These are phyloP conservation scores for Meganola albula DNA, from an alignment of 2,888 invertebrate genomes.

Conservation along the genomic window DNA sequence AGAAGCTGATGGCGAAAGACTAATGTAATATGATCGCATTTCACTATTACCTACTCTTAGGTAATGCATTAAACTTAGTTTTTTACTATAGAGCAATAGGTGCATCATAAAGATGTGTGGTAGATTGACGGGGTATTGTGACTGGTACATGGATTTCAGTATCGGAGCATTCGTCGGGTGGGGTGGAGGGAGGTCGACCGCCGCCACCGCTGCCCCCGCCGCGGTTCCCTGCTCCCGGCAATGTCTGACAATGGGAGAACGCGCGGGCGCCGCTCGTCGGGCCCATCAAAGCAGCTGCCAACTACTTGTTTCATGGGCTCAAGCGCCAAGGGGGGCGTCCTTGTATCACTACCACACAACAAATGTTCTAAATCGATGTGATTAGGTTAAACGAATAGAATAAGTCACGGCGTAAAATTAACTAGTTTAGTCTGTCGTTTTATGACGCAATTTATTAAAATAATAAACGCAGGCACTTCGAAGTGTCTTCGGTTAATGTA, in stretches of 20 bases:
- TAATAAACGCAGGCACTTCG: slow-evolving; percentile 52
- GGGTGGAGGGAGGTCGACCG: slow-evolving; percentile 83
- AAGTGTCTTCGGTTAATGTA: slow-evolving; percentile 66
- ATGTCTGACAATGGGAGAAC: slow-evolving; percentile 88
- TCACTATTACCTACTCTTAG: too few relatives aligned
- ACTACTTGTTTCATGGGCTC: slow-evolving; percentile 82
- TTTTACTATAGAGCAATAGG: too few relatives aligned
- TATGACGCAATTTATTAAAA: slow-evolving; percentile 63
- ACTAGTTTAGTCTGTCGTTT: slow-evolving; percentile 72
- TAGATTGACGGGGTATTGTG: too few relatives aligned
- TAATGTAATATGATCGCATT: too few relatives aligned
- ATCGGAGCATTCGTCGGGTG: slow-evolving; percentile 90
- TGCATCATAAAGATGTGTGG: too few relatives aligned
- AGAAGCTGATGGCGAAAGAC: too few relatives aligned
- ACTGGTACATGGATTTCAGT: slow-evolving; percentile 74
- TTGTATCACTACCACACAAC: slow-evolving; percentile 73
- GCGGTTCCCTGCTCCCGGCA: slow-evolving; percentile 84
- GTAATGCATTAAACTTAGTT: too few relatives aligned
- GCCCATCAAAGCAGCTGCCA: slow-evolving; percentile 81
- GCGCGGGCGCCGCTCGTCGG: slow-evolving; percentile 80
- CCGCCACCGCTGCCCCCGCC: slow-evolving; percentile 90
- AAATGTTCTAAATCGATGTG: slow-evolving; percentile 78
- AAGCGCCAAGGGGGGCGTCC: slow-evolving; percentile 70
- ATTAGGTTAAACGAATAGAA: slow-evolving; percentile 70
- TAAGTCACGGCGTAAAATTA: slow-evolving; percentile 72